Percentiles rank a stretch among this genome's conserved stretches.
phyloP scores from a whole-genome alignment of 2,113 vertebrate species.

The Sakesphorus luctuosus region DNA sequence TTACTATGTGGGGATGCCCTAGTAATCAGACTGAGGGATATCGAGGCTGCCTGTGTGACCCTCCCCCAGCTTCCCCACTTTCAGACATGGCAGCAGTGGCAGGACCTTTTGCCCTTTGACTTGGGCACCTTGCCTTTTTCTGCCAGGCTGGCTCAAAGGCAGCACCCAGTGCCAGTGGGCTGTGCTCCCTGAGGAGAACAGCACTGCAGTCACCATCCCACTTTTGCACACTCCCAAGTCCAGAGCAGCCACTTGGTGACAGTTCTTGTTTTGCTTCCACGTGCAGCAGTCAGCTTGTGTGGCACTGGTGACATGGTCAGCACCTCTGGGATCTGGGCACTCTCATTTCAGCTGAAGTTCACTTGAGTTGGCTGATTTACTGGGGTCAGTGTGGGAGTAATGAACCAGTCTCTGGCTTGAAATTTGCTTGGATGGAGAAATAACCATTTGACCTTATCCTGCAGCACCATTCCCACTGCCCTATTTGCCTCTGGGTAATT shows the following conservation, averaged over 20 bases:
- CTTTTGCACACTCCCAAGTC: background rate
- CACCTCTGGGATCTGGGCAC: background rate
- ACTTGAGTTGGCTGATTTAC: background rate
- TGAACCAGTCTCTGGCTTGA: background rate
- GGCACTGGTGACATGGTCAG: background rate
- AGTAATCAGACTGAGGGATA: background rate
- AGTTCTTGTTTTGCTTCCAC: background rate
- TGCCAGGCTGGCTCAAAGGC: background rate
- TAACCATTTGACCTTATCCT: background rate
- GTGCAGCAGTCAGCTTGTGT: background rate
- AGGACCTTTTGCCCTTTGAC: background rate
- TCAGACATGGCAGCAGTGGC: background rate
- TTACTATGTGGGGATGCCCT: background rate
- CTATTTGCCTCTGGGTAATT: background rate
- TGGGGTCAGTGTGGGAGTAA: background rate
- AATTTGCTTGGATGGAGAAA: background rate
- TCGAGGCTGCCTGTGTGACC: background rate
- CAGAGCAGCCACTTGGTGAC: background rate
- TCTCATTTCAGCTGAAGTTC: background rate
- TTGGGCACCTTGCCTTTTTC: background rate
- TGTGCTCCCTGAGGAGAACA: background rate
- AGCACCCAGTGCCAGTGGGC: background rate
- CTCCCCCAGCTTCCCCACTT: background rate
- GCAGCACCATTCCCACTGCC: background rate
- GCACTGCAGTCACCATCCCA: accelerated